Conservation (phyloP, 2,888 invertebrate genomes). For the Aphodius sticticus region DNA sequence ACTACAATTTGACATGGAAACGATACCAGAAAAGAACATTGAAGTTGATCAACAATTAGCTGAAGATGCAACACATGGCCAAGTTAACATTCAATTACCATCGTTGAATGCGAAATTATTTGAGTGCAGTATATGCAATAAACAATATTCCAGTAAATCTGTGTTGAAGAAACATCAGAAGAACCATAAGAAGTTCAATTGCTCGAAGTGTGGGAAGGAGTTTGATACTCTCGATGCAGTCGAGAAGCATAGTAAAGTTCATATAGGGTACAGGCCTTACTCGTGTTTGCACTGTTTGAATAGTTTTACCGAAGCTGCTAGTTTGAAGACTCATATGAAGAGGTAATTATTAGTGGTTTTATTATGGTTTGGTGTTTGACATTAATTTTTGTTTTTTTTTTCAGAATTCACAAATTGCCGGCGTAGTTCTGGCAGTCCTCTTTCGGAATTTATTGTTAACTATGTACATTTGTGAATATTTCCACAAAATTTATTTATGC, state of each 20-base stretch:
- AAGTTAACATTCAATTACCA: slow-evolving; percentile 4
- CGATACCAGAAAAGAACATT: slow-evolving; percentile 16
- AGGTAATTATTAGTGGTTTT: slow-evolving; percentile 50
- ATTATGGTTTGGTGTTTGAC: slow-evolving; percentile 16
- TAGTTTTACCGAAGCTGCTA: slow-evolving; percentile 67
- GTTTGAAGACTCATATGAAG: slow-evolving; percentile 68
- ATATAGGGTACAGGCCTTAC: slow-evolving; percentile 66
- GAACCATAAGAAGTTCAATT: slow-evolving; percentile 67
- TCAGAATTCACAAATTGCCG: slow-evolving; percentile 34
- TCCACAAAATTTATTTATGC: not conserved
- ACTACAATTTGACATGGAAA: slow-evolving; percentile 33
- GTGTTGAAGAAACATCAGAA: slow-evolving; percentile 55
- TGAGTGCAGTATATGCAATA: slow-evolving; percentile 54
- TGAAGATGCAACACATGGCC: not conserved
- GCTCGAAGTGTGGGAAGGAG: slow-evolving; percentile 65
- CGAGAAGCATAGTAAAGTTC: slow-evolving; percentile 67
- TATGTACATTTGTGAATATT: not conserved
- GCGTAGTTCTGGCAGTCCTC: not conserved
- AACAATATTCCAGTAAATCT: slow-evolving; percentile 53
- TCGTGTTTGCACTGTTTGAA: slow-evolving; percentile 67
- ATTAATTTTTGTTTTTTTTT: slow-evolving; percentile 29
- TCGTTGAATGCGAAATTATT: slow-evolving; percentile 37
- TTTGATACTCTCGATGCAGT: slow-evolving; percentile 70
- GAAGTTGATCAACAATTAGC: not conserved
- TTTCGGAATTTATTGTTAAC: not conserved